These are phyloP conservation scores for Callaeas wilsoni DNA, from an alignment of 2,113 vertebrate genomes.

Conservation along the genomic window DNA sequence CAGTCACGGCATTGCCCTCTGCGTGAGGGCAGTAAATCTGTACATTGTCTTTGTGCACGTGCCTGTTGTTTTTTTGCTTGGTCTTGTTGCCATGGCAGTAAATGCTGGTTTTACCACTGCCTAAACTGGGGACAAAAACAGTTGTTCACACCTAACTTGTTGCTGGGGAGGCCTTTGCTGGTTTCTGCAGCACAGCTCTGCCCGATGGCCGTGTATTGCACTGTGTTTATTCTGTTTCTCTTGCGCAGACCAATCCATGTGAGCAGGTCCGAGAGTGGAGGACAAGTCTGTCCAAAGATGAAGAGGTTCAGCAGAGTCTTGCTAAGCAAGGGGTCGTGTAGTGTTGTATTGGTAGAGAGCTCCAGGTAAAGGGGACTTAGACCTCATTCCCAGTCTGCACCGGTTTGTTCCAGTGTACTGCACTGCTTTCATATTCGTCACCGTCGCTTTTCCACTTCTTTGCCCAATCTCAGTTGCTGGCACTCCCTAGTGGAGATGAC, in stretches of 20 bases:
- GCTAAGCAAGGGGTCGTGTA: rapidly evolving
- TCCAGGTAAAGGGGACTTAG: not conserved
- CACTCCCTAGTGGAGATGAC: not conserved
- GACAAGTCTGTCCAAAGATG: not conserved
- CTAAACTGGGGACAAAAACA: not conserved
- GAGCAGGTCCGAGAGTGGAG: not conserved
- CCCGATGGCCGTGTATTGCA: rapidly evolving
- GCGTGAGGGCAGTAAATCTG: not conserved
- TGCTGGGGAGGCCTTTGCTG: not conserved
- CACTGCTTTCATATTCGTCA: rapidly evolving
- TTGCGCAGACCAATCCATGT: not conserved
- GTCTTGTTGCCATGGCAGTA: not conserved
- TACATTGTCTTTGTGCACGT: not conserved
- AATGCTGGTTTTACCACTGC: not conserved
- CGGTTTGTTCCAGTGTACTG: not conserved
- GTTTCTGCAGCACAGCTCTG: not conserved
- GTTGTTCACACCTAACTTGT: not conserved
- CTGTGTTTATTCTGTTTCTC: not conserved
- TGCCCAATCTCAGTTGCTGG: not conserved
- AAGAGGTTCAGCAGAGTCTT: not conserved
- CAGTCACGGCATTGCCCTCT: not conserved
- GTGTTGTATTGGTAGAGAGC: not conserved
- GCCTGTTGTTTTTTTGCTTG: not conserved
- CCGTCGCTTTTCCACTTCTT: not conserved
- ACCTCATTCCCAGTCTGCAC: not conserved